phyloP scores from a whole-genome alignment of 1,140 invertebrate species.

The Drosophila baimaii region DNA sequence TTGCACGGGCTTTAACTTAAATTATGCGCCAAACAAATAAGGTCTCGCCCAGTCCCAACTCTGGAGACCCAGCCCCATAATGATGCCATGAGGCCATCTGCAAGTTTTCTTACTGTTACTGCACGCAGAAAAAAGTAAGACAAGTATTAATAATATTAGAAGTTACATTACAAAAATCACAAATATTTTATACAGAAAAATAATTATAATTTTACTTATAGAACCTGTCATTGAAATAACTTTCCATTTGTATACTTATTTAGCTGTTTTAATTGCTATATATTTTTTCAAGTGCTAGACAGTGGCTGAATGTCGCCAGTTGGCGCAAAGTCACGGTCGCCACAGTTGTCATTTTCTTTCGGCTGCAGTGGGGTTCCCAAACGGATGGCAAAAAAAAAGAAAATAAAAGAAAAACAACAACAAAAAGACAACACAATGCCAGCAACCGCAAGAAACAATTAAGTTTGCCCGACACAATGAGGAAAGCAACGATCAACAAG shows the following conservation, averaged over 20 bases:
- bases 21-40: conserved; percentile 76
- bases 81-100: conserved; percentile 62
- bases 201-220: background rate
- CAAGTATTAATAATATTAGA: background rate
- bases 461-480: conserved; percentile 43
- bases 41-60: conserved; percentile 57
- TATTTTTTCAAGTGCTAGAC: conserved; percentile 11
- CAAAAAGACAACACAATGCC: conserved; percentile 26
- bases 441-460: conserved; percentile 69
- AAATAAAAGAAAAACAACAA: conserved; percentile 12
- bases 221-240: background rate
- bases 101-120: conserved; percentile 52
- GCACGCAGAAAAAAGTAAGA: conserved; percentile 8
- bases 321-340: conserved; percentile 69
- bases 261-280: background rate
- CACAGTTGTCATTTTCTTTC: conserved; percentile 32
- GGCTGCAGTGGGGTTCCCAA: conserved; percentile 20
- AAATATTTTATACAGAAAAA: background rate
- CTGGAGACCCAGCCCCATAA: conserved; percentile 52
- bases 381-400: conserved; percentile 28
- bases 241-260: background rate
- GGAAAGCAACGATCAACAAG: conserved; percentile 31
- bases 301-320: conserved; percentile 52
- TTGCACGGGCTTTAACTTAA: conserved; percentile 67
- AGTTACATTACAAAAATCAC: background rate